phyloP scores from a whole-genome alignment of 2,113 vertebrate genomes.

The Podarcis raffonei region DNA sequence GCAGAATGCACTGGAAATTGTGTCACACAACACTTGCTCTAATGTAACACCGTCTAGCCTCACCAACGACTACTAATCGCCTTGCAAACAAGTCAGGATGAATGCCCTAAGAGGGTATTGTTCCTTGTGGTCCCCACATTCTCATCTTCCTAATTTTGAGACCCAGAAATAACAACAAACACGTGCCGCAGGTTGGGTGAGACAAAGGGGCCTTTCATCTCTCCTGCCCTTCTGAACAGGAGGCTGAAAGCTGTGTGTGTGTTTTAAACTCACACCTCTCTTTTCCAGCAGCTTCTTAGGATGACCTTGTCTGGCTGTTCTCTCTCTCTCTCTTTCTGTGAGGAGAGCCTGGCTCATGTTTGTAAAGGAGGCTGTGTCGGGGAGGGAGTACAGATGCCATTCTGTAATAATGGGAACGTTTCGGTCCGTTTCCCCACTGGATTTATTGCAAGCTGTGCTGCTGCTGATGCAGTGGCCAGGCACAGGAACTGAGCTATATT shows the following conservation, averaged over 20 bases:
- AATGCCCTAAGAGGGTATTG: background rate
- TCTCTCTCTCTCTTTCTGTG: background rate
- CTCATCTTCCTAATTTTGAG: background rate
- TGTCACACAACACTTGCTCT: background rate
- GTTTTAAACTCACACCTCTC: background rate
- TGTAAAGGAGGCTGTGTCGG: background rate
- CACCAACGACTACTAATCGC: no score
- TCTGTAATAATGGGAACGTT: background rate
- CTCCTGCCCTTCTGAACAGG: background rate
- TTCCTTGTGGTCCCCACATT: background rate
- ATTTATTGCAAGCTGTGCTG: background rate
- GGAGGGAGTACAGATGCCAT: background rate
- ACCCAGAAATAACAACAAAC: background rate
- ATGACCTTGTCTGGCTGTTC: background rate
- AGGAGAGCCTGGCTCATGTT: background rate
- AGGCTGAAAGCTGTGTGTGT: background rate
- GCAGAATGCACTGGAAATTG: background rate
- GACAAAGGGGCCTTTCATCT: no score
- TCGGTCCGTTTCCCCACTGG: conserved; percentile 6
- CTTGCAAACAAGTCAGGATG: no score
- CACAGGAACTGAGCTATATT: background rate
- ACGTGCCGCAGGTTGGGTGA: background rate
- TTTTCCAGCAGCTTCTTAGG: background rate
- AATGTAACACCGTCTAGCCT: no score
- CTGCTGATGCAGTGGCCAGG: background rate